Base-by-base conservation (phyloP, 2,888 invertebrate species). In the Coremacera marginata region DNA sequence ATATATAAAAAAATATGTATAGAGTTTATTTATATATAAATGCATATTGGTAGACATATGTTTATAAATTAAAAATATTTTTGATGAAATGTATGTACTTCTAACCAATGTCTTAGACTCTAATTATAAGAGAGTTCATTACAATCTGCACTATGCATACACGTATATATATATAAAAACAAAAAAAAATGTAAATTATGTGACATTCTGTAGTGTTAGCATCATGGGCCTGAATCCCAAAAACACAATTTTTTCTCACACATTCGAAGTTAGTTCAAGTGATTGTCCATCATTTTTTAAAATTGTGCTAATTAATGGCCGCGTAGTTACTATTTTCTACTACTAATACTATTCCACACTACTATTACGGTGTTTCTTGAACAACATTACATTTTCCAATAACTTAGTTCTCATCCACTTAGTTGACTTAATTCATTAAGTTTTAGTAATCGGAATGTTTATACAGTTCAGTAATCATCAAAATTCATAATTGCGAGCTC, bases 71-170 rank as follows among this genome's bases (percentile, higher is more conserved):
- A 37, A 73, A 65, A 62, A 62, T 67, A 74, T 67, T 74, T 74
- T 74, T 67, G 74, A 74, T 74, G 74, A 67, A 37, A 55, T 74
- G 74, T 74, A 74, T 37, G 34, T 22, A 68, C 49, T 34, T n/a
- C 60, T 49, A 14, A 37, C 5, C 63, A 72, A 55, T 49, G 16
- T 49, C 44, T n/a, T 14, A 72, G 62, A 44, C 49, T 44, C 44
- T 44, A 11, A 44, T 11, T 11, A 14, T 44, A 44, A 44, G 44
- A 44, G 44, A 44, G 14, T 11, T 44, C 44, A 37, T 44, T 44
- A 44, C 44, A 11, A 44, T 11, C 14, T 16, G 60, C 22, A 60
- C 27, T 60, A 60, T 60, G 11, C n/a, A 60, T 60, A 57, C 19
- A 19, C 11, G 11, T 57, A 57, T 19, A 57, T 2, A 19, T 19